phyloP scores from a whole-genome alignment of 92 coral and sea anemone genomes.

The Parazoanthus swiftii region DNA sequence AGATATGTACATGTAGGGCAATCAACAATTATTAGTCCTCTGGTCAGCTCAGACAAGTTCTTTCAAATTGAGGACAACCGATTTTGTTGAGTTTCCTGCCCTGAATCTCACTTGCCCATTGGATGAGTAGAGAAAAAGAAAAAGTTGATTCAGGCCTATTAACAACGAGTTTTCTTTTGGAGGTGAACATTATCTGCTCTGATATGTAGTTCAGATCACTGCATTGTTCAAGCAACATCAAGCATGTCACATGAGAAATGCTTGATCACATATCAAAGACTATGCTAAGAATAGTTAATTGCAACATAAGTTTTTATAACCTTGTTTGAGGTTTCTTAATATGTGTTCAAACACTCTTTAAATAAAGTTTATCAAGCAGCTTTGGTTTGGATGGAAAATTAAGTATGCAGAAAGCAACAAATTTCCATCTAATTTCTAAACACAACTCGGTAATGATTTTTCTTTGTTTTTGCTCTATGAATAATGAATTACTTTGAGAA shows the following conservation, averaged over 20 bases:
- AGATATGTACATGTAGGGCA: too few species aligned
- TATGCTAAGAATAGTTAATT: not conserved
- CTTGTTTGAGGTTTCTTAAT: slow-evolving; percentile 3
- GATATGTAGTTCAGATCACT: not conserved
- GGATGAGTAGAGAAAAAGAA: too few species aligned
- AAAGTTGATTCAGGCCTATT: not conserved
- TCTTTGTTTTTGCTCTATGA: not conserved
- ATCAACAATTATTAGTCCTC: too few species aligned
- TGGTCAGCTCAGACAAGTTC: too few species aligned
- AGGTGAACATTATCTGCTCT: not conserved
- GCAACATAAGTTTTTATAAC: not conserved
- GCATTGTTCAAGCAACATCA: not conserved
- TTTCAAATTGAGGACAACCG: too few species aligned
- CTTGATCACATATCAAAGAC: not conserved
- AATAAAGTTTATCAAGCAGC: not conserved
- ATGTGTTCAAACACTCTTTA: not conserved
- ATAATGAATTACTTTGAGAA: slow-evolving; percentile 17
- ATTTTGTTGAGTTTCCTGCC: too few species aligned
- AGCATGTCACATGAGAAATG: not conserved
- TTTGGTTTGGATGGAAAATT: not conserved
- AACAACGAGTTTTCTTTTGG: not conserved
- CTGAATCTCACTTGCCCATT: too few species aligned
- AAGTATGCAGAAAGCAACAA: not conserved
- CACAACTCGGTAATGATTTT: not conserved
- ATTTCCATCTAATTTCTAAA: slow-evolving; percentile 14